Percentiles rank a stretch among this genome's conserved stretches.
These are phyloP conservation scores for Fopius arisanus DNA, from an alignment of 1,140 invertebrate species.

Conservation along the genomic window DNA sequence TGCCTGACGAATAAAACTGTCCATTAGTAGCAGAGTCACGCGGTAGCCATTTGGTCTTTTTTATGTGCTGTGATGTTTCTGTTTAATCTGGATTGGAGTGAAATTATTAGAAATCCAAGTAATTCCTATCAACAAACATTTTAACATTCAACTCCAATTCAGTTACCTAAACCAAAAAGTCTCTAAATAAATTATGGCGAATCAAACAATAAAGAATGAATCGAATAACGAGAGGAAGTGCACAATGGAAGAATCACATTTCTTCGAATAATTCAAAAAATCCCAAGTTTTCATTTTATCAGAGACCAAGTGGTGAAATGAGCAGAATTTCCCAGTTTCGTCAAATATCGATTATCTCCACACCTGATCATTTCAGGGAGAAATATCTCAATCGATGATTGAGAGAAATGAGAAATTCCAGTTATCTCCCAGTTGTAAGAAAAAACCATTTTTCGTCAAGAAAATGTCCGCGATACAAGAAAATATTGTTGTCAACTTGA, in stretches of 20 bases:
- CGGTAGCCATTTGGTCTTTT: conserved; percentile 33
- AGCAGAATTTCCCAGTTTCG: too few relatives aligned
- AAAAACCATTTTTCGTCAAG: too few relatives aligned
- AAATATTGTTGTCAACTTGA: too few relatives aligned
- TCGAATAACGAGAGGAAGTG: conserved; percentile 20
- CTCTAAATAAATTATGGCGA: not conserved
- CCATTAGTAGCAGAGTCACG: conserved; percentile 41
- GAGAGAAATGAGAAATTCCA: too few relatives aligned
- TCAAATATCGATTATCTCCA: too few relatives aligned
- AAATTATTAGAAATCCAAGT: not conserved
- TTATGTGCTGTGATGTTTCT: conserved; percentile 14
- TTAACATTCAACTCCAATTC: too few relatives aligned
- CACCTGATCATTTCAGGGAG: too few relatives aligned
- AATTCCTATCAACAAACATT: not conserved
- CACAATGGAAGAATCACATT: conserved; percentile 31
- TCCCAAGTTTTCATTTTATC: not conserved
- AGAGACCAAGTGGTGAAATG: too few relatives aligned
- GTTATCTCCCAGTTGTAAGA: too few relatives aligned
- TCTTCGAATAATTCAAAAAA: not conserved
- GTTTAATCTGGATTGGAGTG: not conserved
- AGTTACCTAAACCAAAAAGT: too few relatives aligned
- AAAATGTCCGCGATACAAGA: too few relatives aligned
- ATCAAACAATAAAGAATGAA: not conserved
- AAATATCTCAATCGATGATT: too few relatives aligned
- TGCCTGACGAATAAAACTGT: conserved; percentile 53